Conservation (phyloP, 2,113 vertebrate species). For the Microtus ochrogaster region DNA sequence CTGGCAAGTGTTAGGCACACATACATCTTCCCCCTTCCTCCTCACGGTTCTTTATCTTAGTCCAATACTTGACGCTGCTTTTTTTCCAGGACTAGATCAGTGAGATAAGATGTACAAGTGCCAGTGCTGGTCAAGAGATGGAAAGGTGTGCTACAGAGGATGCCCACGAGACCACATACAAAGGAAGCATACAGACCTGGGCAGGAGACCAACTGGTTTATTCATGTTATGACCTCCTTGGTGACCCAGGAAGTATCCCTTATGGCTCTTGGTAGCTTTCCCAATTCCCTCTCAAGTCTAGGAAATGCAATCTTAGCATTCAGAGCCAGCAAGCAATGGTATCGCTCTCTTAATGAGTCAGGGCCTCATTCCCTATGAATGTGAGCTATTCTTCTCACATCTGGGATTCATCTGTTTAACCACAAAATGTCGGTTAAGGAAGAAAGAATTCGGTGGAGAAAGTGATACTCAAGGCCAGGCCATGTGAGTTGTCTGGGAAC, state of each 20-base stretch:
- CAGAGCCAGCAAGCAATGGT: conserved; percentile 68
- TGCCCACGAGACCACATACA: neutral
- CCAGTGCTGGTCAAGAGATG: neutral
- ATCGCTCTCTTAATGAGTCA: conserved; percentile 74
- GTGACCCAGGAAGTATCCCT: conserved; percentile 71
- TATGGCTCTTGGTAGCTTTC: conserved; percentile 64
- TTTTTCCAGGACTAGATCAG: neutral
- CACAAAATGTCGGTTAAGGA: conserved; percentile 74
- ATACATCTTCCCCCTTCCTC: neutral
- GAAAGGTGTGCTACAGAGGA: neutral
- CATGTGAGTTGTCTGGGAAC: conserved; percentile 62
- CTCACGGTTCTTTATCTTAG: neutral
- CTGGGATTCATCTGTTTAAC: conserved; percentile 80
- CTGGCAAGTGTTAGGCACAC: neutral
- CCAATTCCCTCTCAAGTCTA: conserved; percentile 45
- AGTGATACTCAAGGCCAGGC: conserved; percentile 64
- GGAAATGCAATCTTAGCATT: conserved; percentile 70
- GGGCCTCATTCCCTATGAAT: conserved; percentile 70
- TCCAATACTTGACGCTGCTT: neutral
- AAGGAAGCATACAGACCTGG: neutral
- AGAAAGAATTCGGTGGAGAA: conserved; percentile 78
- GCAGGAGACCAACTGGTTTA: neutral
- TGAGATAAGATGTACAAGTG: neutral
- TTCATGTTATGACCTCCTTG: conserved; percentile 49
- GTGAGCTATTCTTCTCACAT: conserved; percentile 77